Evolutionary conservation across 2,113 vertebrate species (phyloP).

Genomic region (Megaceryle torquata): DNA sequence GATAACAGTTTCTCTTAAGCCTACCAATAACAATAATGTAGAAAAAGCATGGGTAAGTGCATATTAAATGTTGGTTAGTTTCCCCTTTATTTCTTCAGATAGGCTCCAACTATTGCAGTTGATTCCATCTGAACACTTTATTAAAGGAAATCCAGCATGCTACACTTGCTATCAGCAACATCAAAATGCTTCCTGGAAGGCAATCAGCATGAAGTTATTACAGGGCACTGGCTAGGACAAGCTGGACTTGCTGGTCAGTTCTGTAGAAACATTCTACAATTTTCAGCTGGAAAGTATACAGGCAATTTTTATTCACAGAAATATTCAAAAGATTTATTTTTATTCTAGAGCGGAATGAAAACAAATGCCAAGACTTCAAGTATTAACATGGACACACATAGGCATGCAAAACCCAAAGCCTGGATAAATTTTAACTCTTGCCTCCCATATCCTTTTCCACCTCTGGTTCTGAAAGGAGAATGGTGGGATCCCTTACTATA

Average conservation of each 20-base stretch:
- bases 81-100: neutral
- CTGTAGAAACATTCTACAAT: neutral
- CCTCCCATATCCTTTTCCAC: neutral
- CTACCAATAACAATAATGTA: neutral
- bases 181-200: neutral
- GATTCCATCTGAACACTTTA: neutral
- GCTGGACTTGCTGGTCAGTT: neutral
- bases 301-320: neutral
- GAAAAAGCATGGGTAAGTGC: neutral
- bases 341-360: neutral
- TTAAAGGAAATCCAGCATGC: neutral
- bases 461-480: neutral
- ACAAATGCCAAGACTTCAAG: neutral
- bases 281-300: neutral
- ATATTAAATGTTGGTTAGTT: neutral
- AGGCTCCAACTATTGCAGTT: no score
- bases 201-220: neutral
- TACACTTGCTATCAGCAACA: neutral
- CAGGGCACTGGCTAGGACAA: neutral
- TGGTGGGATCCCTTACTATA: neutral
- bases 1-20: neutral
- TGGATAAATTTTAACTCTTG: neutral
- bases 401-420: neutral
- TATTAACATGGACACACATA: neutral
- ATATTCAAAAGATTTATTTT: neutral